phyloP scores from a whole-genome alignment of 2,888 invertebrate species.

The Drosophila greeni region DNA sequence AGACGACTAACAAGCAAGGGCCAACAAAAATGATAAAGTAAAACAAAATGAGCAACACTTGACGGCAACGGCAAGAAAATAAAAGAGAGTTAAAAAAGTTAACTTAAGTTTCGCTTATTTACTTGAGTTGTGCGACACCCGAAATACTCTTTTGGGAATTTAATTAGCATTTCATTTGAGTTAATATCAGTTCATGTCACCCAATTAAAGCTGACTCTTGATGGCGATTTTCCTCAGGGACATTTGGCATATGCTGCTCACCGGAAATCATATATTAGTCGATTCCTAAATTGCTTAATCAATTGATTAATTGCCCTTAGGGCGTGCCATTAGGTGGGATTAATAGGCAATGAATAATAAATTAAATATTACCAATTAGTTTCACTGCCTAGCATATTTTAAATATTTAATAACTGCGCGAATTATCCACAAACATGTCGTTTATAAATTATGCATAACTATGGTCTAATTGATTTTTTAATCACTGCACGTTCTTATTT shows the following conservation, averaged over 20 bases:
- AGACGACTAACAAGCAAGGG: constrained; percentile 43
- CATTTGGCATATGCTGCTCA: neutral
- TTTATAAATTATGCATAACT: constrained; percentile 3
- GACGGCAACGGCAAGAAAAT: constrained; percentile 21
- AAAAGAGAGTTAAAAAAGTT: constrained; percentile 13
- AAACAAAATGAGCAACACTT: constrained; percentile 53
- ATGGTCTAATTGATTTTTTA: neutral
- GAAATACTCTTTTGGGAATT: constrained; percentile 18
- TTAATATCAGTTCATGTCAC: neutral
- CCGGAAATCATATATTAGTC: neutral
- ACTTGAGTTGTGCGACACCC: neutral
- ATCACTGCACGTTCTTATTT: neutral
- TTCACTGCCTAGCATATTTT: constrained; percentile 1
- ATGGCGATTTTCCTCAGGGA: neutral
- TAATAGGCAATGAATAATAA: neutral
- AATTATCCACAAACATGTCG: neutral
- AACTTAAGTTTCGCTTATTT: constrained; percentile 18
- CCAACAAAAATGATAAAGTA: constrained; percentile 43
- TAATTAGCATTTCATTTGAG: neutral
- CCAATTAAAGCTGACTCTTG: neutral
- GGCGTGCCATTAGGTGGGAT: neutral
- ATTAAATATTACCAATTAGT: constrained; percentile 1
- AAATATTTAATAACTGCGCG: neutral
- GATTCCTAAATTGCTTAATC: neutral
- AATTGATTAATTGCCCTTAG: constrained; percentile 3